Base-by-base conservation (phyloP, 2,888 invertebrate genomes). In the Amphipoea lucens region DNA sequence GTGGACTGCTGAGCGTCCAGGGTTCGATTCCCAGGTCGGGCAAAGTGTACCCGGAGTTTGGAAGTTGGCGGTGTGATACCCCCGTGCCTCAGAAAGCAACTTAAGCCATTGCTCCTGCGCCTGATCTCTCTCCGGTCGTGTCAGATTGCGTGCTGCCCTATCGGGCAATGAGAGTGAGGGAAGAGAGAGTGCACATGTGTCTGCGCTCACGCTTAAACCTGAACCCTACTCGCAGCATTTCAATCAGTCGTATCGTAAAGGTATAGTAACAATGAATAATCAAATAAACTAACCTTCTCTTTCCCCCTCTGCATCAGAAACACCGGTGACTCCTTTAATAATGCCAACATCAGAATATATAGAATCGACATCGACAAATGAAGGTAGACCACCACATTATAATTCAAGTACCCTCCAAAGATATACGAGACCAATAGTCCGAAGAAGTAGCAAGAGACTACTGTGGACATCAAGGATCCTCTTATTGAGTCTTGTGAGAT, bases 281-380 rank as follows among this genome's bases (percentile, higher is more conserved):
- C 3, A 45, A 69, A 42, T 45, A 42, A 36, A 60, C 54, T 70
- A 40, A 96, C 96, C 92, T 94, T 90, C 40, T 95, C 95, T 60
- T 89, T 93, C 0, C 94, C 95, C 20, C 87, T 90, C 77, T 94
- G 92, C 78, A 96, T 66, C 80, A 96, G 81, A 81, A 92, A 96
- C 4, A 95, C 94, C 0, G 96, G 95, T 0, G 96, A 95, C 42
- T 96, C 96, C 74, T 95, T 94, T 76, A 96, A 72, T 3, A 93
- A 42, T 4, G 88, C 83, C 76, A 96, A 62, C 84, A 94, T 60
- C 1, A 93, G 7, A 1, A 96, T 90, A 84, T 95, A 95, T 9
- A 94, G n/a, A 0, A 95, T 82, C 0, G 95, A 94, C 63, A 95
- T 74, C 0, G 89, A 75, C 68, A 96, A 71, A 86, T 95, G 93